Conservation (phyloP, 1,140 invertebrate genomes). For the Drosophila murphyi region DNA sequence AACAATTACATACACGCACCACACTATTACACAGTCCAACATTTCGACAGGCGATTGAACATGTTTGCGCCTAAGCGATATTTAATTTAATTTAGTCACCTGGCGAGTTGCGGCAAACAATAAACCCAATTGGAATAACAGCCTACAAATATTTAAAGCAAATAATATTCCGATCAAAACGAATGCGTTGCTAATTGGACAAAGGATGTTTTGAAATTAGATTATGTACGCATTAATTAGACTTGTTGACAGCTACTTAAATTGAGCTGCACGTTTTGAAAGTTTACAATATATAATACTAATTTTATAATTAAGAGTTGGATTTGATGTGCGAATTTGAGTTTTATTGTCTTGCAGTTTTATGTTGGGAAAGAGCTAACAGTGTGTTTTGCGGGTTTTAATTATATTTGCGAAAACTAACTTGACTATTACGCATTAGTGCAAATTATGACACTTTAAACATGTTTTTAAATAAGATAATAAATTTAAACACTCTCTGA, state of each 20-base stretch:
- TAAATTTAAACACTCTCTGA: conserved; percentile 16
- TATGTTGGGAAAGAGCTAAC: background rate
- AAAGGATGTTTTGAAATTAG: conserved; percentile 3
- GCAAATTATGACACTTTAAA: conserved; percentile 1
- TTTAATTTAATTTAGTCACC: background rate
- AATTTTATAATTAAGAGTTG: too few relatives aligned
- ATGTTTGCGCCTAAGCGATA: conserved; percentile 1
- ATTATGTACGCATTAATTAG: background rate
- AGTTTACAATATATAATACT: background rate
- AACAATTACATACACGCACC: background rate
- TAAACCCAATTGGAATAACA: too few relatives aligned
- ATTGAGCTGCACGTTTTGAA: background rate
- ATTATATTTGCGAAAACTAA: too few relatives aligned
- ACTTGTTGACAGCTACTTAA: conserved; percentile 5
- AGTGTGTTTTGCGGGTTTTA: background rate
- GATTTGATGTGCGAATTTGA: background rate
- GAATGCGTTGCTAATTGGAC: conserved; percentile 12
- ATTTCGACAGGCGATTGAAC: conserved; percentile 27
- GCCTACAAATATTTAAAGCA: too few relatives aligned
- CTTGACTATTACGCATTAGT: background rate
- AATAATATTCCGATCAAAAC: background rate
- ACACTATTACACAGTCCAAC: conserved; percentile 2
- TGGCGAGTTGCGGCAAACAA: too few relatives aligned
- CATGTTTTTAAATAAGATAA: conserved; percentile 1
- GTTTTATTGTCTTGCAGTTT: background rate